Evolutionary conservation across 2,113 vertebrate species (phyloP), one percentile per base, ranked within the genome.

Genomic region (Morone chrysops): DNA sequence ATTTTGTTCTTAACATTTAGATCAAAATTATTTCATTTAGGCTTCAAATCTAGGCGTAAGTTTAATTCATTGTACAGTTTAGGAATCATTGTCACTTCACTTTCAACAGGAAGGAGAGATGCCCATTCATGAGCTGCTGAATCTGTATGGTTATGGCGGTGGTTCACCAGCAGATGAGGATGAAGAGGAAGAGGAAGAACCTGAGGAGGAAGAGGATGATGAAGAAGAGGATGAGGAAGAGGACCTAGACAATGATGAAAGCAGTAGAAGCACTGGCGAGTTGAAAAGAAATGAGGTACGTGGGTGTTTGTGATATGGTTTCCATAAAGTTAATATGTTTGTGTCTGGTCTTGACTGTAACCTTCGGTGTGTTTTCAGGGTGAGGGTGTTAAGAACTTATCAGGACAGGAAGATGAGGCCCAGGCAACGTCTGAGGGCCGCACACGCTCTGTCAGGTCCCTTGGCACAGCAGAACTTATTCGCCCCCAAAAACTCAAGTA

Each of bases 81-180:
- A 18, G 0, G 41, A 22, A 71, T 36, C 18, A 8, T 0, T 66
- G 13, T 56, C 1, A 3, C 45, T 43, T 76, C 75, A 81, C 31
- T 70, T 47, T 63, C 62, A 60, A 41, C 89, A 99, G 98, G 98
- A 99, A 80, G 97, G 98, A 0, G 97, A 98, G 70, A 99, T 99
- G 98, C 98, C 98, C 63, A 98, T 99, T 92, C 96, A 99, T 78
- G 97, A 99, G 89, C 95, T 99, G 51, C 94, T 99, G 66, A 98
- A 96, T 88, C 94, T 98, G 67, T 99, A 99, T 1, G 98, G 98
- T 77, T 99, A 99, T 66, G 96, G 96, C 3, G 92, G 95, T 54
- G 94, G 96, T 54, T 97, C 96, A 38, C 96, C 97, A 67, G 96
- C 96, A 66, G 97, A 97, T 72, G 97, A 97, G 68, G 95, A 95